Percentiles rank a stretch among this genome's conserved stretches.
phyloP scores from a whole-genome alignment of 2,113 vertebrate species.

The Chascanopsetta lugubris region DNA sequence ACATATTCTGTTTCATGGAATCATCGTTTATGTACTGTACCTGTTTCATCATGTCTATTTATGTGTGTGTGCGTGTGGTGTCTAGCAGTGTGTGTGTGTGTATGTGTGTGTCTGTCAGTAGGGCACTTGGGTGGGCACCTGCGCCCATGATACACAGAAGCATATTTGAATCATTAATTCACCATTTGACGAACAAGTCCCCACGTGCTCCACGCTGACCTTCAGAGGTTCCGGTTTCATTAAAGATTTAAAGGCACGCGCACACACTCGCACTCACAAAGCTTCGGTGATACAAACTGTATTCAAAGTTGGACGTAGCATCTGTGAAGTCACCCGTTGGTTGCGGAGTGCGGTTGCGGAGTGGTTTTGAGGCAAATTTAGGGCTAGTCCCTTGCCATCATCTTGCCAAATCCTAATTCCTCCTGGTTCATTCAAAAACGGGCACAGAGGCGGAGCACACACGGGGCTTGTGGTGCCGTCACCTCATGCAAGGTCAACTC shows the following conservation, averaged over 20 bases:
- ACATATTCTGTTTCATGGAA: constrained; percentile 27
- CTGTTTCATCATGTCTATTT: constrained; percentile 4
- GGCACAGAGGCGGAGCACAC: no score
- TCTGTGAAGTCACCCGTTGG: no score
- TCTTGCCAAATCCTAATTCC: no score
- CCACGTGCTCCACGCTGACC: constrained; percentile 54
- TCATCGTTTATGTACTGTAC: constrained; percentile 28
- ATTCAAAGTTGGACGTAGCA: no score
- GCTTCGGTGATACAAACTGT: no score
- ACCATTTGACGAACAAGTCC: constrained; percentile 72
- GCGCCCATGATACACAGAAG: constrained; percentile 20
- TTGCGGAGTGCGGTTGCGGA: no score
- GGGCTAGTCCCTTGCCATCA: no score
- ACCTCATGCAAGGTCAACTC: no score
- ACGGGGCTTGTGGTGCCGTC: no score
- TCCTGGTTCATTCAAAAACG: no score
- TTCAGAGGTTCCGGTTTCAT: constrained; percentile 76
- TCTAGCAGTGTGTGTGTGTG: background rate
- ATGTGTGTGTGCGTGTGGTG: background rate
- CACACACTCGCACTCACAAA: constrained; percentile 21
- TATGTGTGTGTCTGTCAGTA: constrained; percentile 9
- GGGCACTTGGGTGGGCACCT: constrained; percentile 26
- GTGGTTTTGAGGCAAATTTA: no score
- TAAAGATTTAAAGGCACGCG: constrained; percentile 64
- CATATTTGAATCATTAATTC: constrained; percentile 75